These are phyloP conservation scores for Chalcis sispes DNA, from an alignment of 2,888 invertebrate species.

Conservation along the genomic window DNA sequence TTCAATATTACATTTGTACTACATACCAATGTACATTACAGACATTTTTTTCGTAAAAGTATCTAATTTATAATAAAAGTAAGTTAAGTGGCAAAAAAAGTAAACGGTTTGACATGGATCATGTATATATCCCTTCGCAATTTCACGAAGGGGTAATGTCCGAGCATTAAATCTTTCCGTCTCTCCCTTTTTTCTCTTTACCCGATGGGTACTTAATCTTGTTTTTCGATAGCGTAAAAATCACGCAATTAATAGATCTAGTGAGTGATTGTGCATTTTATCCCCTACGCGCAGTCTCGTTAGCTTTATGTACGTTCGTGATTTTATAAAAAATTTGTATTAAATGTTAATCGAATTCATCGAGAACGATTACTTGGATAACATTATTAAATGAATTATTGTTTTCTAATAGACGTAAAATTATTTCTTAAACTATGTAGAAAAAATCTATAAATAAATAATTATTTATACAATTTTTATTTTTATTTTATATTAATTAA, in stretches of 20 bases:
- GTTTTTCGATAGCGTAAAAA: constrained; percentile 60
- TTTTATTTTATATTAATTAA: no score
- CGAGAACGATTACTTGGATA: neutral
- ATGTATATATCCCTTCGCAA: constrained; percentile 1
- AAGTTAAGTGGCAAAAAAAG: no score
- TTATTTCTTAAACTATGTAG: no score
- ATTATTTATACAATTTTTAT: no score
- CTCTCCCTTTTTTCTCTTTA: neutral
- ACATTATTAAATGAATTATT: no score
- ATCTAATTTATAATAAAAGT: no score
- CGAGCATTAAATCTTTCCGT: constrained; percentile 19
- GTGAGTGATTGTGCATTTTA: constrained; percentile 50
- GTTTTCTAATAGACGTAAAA: no score
- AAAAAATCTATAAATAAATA: no score
- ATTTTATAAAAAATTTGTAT: neutral
- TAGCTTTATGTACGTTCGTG: constrained; percentile 2
- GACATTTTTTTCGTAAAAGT: no score
- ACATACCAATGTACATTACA: no score
- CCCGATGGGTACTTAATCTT: constrained; percentile 55
- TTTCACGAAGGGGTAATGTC: constrained; percentile 10
- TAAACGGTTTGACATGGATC: constrained; percentile 6
- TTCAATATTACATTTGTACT: no score
- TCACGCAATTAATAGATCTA: constrained; percentile 64
- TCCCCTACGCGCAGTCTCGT: constrained; percentile 5
- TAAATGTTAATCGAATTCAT: neutral